These are phyloP conservation scores for Drosophila pegasa DNA, from an alignment of 2,888 invertebrate species.

Conservation along the genomic window DNA sequence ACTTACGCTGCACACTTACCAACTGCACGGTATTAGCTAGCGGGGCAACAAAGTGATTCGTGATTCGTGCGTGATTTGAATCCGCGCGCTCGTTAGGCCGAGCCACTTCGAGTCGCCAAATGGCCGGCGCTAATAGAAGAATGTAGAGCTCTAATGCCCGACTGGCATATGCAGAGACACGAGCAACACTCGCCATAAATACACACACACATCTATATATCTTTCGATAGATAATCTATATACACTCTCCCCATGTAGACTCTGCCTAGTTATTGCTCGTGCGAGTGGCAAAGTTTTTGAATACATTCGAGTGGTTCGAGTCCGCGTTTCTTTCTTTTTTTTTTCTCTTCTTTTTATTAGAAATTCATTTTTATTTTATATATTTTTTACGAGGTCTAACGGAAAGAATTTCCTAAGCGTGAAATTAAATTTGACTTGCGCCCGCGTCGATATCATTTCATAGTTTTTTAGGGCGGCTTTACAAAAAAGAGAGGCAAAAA, in stretches of 20 bases:
- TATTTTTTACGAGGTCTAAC: slow-evolving; percentile 34
- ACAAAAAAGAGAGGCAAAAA: background rate
- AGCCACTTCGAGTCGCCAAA: background rate
- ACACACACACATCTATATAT: background rate
- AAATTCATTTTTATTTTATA: slow-evolving; percentile 48
- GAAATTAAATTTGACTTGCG: slow-evolving; percentile 73
- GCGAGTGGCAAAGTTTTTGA: slow-evolving; percentile 2
- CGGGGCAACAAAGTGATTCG: background rate
- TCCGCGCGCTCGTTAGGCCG: background rate
- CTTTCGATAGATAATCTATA: background rate
- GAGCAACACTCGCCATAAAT: background rate
- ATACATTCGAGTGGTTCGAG: slow-evolving; percentile 20
- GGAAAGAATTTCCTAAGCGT: slow-evolving; percentile 62
- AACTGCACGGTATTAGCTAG: background rate
- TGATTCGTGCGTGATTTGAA: background rate
- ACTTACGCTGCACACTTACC: background rate
- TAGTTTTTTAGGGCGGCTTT: slow-evolving; percentile 40
- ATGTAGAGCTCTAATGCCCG: background rate
- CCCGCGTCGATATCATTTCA: slow-evolving; percentile 52
- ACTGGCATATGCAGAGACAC: slow-evolving; percentile 5
- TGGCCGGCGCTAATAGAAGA: background rate
- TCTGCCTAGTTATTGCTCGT: background rate
- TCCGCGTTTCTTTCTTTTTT: background rate
- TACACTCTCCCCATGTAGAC: background rate
- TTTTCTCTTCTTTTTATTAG: slow-evolving; percentile 39